These are phyloP conservation scores for Potamilus streckersoni DNA, from an alignment of 1,140 invertebrate genomes.

Conservation along the genomic window DNA sequence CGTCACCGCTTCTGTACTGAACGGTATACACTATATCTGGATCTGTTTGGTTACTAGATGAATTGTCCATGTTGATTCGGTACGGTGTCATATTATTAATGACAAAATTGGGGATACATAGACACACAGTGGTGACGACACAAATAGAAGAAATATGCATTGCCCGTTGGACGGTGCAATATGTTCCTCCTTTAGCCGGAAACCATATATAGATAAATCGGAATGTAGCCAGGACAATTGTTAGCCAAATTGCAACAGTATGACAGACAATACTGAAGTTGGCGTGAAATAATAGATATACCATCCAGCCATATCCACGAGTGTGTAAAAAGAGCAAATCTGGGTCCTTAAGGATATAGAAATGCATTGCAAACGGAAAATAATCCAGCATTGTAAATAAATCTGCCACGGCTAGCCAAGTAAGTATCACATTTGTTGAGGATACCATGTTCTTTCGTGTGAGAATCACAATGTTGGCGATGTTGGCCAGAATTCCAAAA, in stretches of 20 bases:
- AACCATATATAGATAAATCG: constrained; percentile 86
- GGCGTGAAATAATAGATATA: constrained; percentile 52
- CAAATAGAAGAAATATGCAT: constrained; percentile 78
- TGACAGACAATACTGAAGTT: constrained; percentile 85
- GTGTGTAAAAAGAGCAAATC: constrained; percentile 33
- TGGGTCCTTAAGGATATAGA: constrained; percentile 57
- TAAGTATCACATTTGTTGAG: constrained; percentile 86
- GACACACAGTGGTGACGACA: constrained; percentile 78
- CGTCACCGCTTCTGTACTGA: constrained; percentile 34
- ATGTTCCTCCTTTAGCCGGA: constrained; percentile 78
- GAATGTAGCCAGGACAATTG: constrained; percentile 91
- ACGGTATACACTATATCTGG: constrained; percentile 18
- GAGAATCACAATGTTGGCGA: constrained; percentile 88
- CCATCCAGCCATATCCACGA: constrained; percentile 44
- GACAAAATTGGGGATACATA: constrained; percentile 83
- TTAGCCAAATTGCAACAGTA: constrained; percentile 92
- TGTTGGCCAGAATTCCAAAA: constrained; percentile 90
- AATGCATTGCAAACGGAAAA: constrained; percentile 83
- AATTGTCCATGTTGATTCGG: constrained; percentile 1
- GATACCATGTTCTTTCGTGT: constrained; percentile 86
- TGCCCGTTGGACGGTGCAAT: constrained; percentile 81
- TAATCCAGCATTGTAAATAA: constrained; percentile 90
- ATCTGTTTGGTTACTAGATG: constrained; percentile 7
- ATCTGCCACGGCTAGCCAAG: constrained; percentile 85
- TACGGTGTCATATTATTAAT: constrained; percentile 28